Percentiles rank a stretch among this genome's conserved stretches.
Evolutionary conservation across 2,797 vertebrate species (phyloP).

Genomic region (Oophaga sylvatica): DNA sequence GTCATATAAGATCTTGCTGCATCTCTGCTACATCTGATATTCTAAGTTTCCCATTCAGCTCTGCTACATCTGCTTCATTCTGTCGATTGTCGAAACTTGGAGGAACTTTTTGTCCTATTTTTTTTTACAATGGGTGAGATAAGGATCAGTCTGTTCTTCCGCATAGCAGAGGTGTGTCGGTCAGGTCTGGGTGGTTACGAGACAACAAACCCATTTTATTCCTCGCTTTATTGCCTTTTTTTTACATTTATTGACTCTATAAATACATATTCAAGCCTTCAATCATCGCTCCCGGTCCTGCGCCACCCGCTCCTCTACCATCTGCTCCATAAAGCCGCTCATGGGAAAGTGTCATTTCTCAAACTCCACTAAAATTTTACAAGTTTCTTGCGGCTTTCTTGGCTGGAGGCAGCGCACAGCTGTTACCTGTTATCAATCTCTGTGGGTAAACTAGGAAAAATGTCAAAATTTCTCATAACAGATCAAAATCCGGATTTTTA

Average conservation of each 20-base stretch:
- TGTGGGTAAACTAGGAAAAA: background rate
- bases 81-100: background rate
- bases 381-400: background rate
- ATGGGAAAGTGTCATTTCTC: background rate
- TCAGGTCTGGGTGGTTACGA: background rate
- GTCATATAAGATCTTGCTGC: too few species aligned
- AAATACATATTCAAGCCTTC: background rate
- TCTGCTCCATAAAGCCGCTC: conserved; percentile 19
- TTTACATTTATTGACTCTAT: background rate
- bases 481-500: too few species aligned
- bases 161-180: background rate
- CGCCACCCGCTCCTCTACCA: conserved; percentile 22
- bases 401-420: background rate
- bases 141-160: too few species aligned
- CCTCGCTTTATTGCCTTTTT: background rate
- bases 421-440: conserved; percentile 3
- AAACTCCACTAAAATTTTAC: background rate
- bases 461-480: background rate
- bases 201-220: background rate
- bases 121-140: background rate
- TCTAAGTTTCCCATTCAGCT: background rate
- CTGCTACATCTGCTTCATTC: background rate
- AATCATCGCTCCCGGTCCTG: background rate
- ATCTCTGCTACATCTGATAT: too few species aligned
- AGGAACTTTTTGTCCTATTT: background rate